Evolutionary conservation across 2,113 vertebrate species (phyloP), one percentile per base, ranked within the genome.

Genomic region (Pygoscelis adeliae): DNA sequence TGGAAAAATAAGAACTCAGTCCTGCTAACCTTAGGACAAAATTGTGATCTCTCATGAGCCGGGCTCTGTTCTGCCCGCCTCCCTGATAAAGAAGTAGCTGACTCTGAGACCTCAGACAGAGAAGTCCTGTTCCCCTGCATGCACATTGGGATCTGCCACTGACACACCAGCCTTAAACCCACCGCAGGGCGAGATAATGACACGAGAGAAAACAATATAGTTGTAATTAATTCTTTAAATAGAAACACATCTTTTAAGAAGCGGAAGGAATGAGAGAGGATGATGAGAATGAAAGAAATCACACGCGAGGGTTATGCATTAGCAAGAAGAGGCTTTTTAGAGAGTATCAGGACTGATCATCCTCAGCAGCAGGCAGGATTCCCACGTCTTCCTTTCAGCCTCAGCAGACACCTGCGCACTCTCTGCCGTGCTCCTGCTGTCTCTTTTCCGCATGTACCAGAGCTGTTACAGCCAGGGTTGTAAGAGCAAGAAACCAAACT

Each of bases 281-380:
- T 21, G 42, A 38, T 49, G 50, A 58, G 49, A 25, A 58, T 14
- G 36, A n/a, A 19, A 89, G 76, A 61, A 4, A 36, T 17, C 70
- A 34, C 7, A 5, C 2, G 2, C 0, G 1, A 67, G 32, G 23
- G n/a, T 30, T 53, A 11, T 1, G 9, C 11, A 3, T 7, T 22
- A 62, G 22, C 50, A 58, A 53, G 15, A 44, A 11, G 42, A 59
- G 13, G 25, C 6, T 58, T 66, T 87, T 62, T 4, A 42, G 61
- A 15, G 44, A 29, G 46, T 1, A 34, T 13, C 15, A 20, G 66
- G 9, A n/a, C 20, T 29, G 23, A 3, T 61, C 15, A 22, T 19
- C 34, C 36, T 20, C 2, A 4, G 4, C 1, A 59, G 70, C 76
- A 46, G 78, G 22, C 59, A 86, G 36, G 70, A 53, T 26, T 56